These are phyloP conservation scores for Craterocephalus amniculus DNA, from an alignment of 2,797 vertebrate genomes.

Conservation along the genomic window DNA sequence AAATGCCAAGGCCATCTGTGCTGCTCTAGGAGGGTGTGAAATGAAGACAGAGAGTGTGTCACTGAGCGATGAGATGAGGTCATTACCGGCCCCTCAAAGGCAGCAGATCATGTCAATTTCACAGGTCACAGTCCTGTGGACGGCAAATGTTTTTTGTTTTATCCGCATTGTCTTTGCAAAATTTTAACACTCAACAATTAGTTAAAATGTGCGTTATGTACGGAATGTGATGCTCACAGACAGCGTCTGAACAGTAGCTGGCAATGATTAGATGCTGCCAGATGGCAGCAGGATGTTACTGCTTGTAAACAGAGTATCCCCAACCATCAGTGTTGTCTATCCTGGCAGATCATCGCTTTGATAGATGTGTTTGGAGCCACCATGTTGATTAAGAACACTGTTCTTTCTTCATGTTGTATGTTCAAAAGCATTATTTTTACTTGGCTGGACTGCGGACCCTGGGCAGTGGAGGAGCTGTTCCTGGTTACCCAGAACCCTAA, in stretches of 20 bases:
- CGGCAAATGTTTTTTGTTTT: slow-evolving; percentile 66
- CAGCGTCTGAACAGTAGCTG: slow-evolving; percentile 42
- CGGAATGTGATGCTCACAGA: slow-evolving; percentile 27
- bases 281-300: slow-evolving; percentile 56
- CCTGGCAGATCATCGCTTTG: slow-evolving; percentile 46
- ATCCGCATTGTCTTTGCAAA: slow-evolving; percentile 45
- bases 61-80: slow-evolving; percentile 72
- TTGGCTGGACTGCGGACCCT: slow-evolving; percentile 2
- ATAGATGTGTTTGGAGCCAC: slow-evolving; percentile 35
- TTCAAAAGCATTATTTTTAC: slow-evolving; percentile 23
- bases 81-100: slow-evolving; percentile 80
- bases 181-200: slow-evolving; percentile 71
- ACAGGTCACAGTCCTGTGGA: slow-evolving; percentile 76
- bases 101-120: slow-evolving; percentile 81
- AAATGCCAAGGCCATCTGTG: slow-evolving; percentile 77
- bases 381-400: slow-evolving; percentile 37
- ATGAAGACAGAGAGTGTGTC: slow-evolving; percentile 81
- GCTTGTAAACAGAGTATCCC: slow-evolving; percentile 36
- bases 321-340: slow-evolving; percentile 39
- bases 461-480: slow-evolving; percentile 1
- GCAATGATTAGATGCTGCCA: slow-evolving; percentile 55
- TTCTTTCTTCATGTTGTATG: slow-evolving; percentile 24
- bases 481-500: not conserved
- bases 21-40: slow-evolving; percentile 77
- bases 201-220: slow-evolving; percentile 56